Percentiles rank a stretch among this genome's conserved stretches.
Evolutionary conservation across 2,888 invertebrate species (phyloP).

Genomic region (Meghimatium bilineatum): DNA sequence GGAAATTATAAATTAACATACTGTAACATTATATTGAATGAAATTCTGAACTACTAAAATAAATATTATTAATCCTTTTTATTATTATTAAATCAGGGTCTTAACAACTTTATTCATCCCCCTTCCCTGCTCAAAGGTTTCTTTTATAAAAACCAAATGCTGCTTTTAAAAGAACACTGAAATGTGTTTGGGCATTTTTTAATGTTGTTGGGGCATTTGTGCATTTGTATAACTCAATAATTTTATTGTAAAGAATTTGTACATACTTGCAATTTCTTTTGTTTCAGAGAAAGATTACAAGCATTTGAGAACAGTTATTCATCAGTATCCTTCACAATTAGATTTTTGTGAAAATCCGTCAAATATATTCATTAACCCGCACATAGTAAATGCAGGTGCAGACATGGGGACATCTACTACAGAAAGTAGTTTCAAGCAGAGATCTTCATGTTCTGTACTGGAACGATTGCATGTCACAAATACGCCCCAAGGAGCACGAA

Average conservation of each 20-base stretch:
- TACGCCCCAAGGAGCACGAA: not conserved
- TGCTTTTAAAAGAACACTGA: not conserved
- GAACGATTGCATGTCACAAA: not conserved
- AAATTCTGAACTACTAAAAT: no score
- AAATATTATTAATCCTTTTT: no score
- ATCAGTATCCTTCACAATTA: conserved; percentile 12
- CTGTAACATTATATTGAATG: no score
- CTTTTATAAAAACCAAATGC: not conserved
- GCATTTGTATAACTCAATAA: not conserved
- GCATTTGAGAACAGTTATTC: conserved; percentile 27
- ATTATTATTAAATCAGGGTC: not conserved
- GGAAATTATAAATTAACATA: no score
- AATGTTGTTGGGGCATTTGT: not conserved
- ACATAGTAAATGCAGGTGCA: not conserved
- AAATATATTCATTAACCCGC: not conserved
- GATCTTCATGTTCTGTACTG: not conserved
- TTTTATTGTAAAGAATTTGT: not conserved
- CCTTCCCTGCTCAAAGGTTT: not conserved
- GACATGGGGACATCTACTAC: not conserved
- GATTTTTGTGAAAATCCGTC: not conserved
- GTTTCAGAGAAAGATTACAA: conserved; percentile 37
- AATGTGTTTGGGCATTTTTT: not conserved
- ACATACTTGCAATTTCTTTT: conserved; percentile 35
- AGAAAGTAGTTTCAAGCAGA: not conserved
- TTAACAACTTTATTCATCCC: not conserved